Conservation (phyloP, 2,797 vertebrate genomes). For the Nyctibius grandis region DNA sequence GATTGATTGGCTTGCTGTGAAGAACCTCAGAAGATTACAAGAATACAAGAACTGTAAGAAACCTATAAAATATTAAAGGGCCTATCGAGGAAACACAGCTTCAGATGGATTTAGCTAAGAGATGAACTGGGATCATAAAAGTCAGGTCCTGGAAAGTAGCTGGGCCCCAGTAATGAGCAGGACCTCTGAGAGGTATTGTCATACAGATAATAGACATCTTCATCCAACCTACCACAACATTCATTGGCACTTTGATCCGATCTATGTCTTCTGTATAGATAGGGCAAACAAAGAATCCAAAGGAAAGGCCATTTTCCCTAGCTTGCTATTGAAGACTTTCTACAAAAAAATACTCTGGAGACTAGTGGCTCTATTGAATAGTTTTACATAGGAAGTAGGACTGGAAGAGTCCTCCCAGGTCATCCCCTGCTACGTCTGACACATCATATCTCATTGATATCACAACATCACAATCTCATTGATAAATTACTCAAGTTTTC, state of each 20-base stretch:
- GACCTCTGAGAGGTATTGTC: conserved; percentile 39
- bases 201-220: conserved; percentile 47
- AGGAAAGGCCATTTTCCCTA: conserved; percentile 47
- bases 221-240: conserved; percentile 28
- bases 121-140: conserved; percentile 38
- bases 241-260: conserved; percentile 42
- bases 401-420: conserved; percentile 44
- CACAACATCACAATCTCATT: conserved; percentile 53
- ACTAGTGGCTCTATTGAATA: conserved; percentile 31
- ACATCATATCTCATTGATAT: conserved; percentile 39
- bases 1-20: conserved; percentile 33
- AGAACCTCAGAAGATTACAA: conserved; percentile 24
- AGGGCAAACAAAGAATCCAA: conserved; percentile 62
- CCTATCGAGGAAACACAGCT: conserved; percentile 28
- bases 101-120: conserved; percentile 30
- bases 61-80: not conserved
- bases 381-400: conserved; percentile 56
- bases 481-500: conserved; percentile 55
- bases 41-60: conserved; percentile 4
- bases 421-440: conserved; percentile 2
- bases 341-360: conserved; percentile 46
- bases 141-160: conserved; percentile 40
- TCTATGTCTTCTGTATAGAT: conserved; percentile 24
- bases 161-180: conserved; percentile 34
- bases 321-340: conserved; percentile 49